These are phyloP conservation scores for Cyanistes caeruleus DNA, from an alignment of 2,113 vertebrate species.

Conservation along the genomic window DNA sequence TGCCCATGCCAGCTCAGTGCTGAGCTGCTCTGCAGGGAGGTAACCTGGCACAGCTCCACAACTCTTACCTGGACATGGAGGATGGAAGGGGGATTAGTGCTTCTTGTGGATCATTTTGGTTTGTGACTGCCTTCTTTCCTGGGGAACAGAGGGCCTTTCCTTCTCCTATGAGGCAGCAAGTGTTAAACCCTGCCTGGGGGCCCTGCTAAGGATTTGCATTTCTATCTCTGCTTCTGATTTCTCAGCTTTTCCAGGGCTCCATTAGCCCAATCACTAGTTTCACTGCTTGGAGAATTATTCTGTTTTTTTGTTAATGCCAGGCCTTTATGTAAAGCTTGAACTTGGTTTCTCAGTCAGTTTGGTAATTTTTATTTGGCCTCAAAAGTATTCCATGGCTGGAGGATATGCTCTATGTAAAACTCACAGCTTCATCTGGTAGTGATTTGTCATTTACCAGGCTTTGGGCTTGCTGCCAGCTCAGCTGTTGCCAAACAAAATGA, in stretches of 20 bases:
- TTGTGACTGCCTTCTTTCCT: background rate
- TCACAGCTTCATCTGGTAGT: slow-evolving; percentile 83
- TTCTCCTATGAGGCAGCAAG: background rate
- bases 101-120: background rate
- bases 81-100: background rate
- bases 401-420: slow-evolving; percentile 74
- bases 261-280: background rate
- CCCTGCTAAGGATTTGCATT: background rate
- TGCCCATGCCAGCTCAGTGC: background rate
- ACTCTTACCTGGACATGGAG: too few species aligned
- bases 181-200: background rate
- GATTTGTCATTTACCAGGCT: slow-evolving; percentile 83
- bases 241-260: background rate
- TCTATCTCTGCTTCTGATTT: background rate
- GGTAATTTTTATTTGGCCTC: slow-evolving; percentile 70
- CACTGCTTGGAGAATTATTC: slow-evolving; percentile 31
- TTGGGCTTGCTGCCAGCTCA: slow-evolving; percentile 77
- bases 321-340: slow-evolving; percentile 40
- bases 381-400: slow-evolving; percentile 58
- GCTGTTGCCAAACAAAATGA: slow-evolving; percentile 74
- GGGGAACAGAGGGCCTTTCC: background rate
- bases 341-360: slow-evolving; percentile 55
- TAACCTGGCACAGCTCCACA: background rate
- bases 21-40: background rate
- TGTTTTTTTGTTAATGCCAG: slow-evolving; percentile 6